phyloP scores from a whole-genome alignment of 1,140 invertebrate species.

The Musca vetustissima region DNA sequence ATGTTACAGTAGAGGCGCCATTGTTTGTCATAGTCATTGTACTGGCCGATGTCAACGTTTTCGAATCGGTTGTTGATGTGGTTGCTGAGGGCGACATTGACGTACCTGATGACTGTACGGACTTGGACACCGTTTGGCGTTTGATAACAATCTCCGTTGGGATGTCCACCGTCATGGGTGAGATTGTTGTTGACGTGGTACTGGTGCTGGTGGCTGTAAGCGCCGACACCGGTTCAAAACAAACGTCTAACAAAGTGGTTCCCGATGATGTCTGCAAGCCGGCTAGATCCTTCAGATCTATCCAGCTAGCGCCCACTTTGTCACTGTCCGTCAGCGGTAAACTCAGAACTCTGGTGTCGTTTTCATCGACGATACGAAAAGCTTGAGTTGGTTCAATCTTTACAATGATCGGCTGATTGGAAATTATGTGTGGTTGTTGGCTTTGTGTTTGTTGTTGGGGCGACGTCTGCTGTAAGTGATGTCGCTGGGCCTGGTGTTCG shows the following conservation, averaged over 20 bases:
- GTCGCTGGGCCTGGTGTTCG: neutral
- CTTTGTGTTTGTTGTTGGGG: slow-evolving; percentile 24
- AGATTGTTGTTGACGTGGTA: slow-evolving; percentile 25
- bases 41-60: neutral
- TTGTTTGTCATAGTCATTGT: slow-evolving; percentile 10
- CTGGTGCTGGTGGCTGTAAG: slow-evolving; percentile 27
- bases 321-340: slow-evolving; percentile 46
- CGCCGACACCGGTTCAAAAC: slow-evolving; percentile 38
- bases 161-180: slow-evolving; percentile 17
- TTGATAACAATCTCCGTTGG: slow-evolving; percentile 15
- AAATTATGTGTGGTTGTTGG: slow-evolving; percentile 12
- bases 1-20: slow-evolving; percentile 25
- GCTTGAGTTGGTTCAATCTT: slow-evolving; percentile 52
- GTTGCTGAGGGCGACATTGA: slow-evolving; percentile 22
- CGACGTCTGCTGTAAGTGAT: slow-evolving; percentile 15
- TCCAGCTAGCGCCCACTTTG: slow-evolving; percentile 51
- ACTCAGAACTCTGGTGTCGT: slow-evolving; percentile 47
- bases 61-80: neutral
- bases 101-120: slow-evolving; percentile 5
- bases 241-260: slow-evolving; percentile 47
- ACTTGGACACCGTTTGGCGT: slow-evolving; percentile 26
- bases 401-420: slow-evolving; percentile 49
- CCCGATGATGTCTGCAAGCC: slow-evolving; percentile 39
- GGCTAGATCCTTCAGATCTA: slow-evolving; percentile 51
- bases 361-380: slow-evolving; percentile 50